Evolutionary conservation across 2,113 vertebrate species (phyloP).

Genomic region (Vimba vimba): DNA sequence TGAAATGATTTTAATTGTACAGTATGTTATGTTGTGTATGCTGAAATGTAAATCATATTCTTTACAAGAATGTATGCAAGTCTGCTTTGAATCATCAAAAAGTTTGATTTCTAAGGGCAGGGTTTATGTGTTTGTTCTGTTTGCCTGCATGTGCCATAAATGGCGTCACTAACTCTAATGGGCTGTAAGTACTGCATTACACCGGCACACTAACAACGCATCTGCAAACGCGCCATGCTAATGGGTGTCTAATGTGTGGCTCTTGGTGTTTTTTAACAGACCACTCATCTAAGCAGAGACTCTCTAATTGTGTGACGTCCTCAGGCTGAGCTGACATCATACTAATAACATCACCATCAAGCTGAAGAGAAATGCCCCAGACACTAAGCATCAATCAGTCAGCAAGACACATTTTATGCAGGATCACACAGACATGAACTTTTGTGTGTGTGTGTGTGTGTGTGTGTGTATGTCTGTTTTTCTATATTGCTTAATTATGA

Average conservation of each 20-base stretch:
- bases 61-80: conserved; percentile 28
- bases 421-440: neutral
- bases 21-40: neutral
- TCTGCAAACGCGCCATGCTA: conserved; percentile 44
- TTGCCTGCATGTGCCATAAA: neutral
- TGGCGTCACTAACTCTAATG: conserved; percentile 35
- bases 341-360: conserved; percentile 44
- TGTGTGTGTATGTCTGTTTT: conserved; percentile 16
- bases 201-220: conserved; percentile 44
- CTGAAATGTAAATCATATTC: conserved; percentile 1
- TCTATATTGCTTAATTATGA: neutral
- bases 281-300: conserved; percentile 76
- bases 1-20: conserved; percentile 17
- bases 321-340: conserved; percentile 51
- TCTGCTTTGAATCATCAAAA: neutral
- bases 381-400: conserved; percentile 21
- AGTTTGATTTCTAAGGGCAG: neutral
- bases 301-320: conserved; percentile 76
- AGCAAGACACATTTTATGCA: conserved; percentile 5
- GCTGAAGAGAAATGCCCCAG: conserved; percentile 31
- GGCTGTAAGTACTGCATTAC: conserved; percentile 13
- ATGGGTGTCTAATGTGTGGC: conserved; percentile 68
- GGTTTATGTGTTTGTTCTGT: neutral
- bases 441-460: neutral
- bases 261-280: conserved; percentile 78